These are phyloP conservation scores for Contarinia nasturtii DNA, from an alignment of 1,140 invertebrate species.

Conservation along the genomic window DNA sequence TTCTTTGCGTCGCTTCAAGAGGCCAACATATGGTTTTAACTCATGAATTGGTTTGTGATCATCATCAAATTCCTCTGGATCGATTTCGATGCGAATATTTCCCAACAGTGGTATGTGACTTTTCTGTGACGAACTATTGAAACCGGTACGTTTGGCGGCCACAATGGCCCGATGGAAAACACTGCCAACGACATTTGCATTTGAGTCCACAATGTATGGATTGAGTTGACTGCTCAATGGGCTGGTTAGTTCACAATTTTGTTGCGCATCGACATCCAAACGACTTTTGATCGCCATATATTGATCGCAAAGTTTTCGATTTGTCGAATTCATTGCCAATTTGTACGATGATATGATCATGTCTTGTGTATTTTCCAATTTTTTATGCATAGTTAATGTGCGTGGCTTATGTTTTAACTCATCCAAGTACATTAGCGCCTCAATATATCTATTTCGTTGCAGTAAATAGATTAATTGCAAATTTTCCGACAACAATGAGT, in stretches of 20 bases:
- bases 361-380: conserved; percentile 5
- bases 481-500: conserved; percentile 9
- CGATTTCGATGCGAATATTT: not conserved
- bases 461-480: conserved; percentile 17
- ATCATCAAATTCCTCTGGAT: not conserved
- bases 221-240: conserved; percentile 17
- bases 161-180: conserved; percentile 16
- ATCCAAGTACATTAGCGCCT: conserved; percentile 18
- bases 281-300: conserved; percentile 10
- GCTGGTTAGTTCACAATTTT: conserved; percentile 4
- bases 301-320: conserved; percentile 12
- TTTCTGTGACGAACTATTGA: not conserved
- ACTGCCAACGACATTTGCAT: conserved; percentile 9
- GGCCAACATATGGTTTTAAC: not conserved
- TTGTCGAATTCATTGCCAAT: conserved; percentile 16
- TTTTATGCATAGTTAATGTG: not conserved
- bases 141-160: conserved; percentile 9
- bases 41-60: not conserved
- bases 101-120: not conserved
- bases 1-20: not conserved
- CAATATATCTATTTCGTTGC: conserved; percentile 18
- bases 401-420: conserved; percentile 6
- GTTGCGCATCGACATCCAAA: conserved; percentile 8
- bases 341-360: conserved; percentile 14
- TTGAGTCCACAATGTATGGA: conserved; percentile 8